phyloP scores from a whole-genome alignment of 2,888 invertebrate species.

The Hydriomena furcata region DNA sequence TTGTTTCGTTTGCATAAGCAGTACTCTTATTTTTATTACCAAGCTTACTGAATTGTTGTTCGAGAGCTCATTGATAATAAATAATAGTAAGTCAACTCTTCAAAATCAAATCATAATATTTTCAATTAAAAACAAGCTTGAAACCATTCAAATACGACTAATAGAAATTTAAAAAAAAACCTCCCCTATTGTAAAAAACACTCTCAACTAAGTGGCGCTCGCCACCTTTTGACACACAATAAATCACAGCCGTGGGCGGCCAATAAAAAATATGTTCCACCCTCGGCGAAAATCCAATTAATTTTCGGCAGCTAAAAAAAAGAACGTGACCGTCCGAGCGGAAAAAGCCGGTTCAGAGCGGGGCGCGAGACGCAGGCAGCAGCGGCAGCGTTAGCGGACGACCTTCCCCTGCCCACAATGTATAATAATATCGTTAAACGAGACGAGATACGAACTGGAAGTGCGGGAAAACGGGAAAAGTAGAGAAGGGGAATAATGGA shows the following conservation, averaged over 20 bases:
- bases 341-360: conserved; percentile 60
- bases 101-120: conserved; percentile 15
- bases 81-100: background rate
- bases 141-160: conserved; percentile 48
- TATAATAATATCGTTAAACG: conserved; percentile 79
- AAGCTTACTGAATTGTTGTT: background rate
- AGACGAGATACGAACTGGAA: conserved; percentile 71
- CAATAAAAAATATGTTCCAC: conserved; percentile 83
- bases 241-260: conserved; percentile 81
- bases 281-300: conserved; percentile 83
- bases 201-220: conserved; percentile 79
- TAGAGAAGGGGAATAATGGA: conserved; percentile 81
- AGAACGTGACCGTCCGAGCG: conserved; percentile 73
- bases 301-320: conserved; percentile 81
- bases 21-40: background rate
- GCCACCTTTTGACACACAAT: conserved; percentile 83
- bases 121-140: conserved; percentile 29
- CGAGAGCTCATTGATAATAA: background rate
- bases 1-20: too few species aligned
- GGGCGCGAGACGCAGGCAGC: conserved; percentile 44
- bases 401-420: conserved; percentile 43
- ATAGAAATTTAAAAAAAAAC: conserved; percentile 61
- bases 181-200: conserved; percentile 67
- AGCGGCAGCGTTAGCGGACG: conserved; percentile 39
- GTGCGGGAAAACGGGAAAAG: conserved; percentile 69